Evolutionary conservation across 64 coral and sea anemone species (phyloP).

Genomic region (Dendrophyllia cribrosa): DNA sequence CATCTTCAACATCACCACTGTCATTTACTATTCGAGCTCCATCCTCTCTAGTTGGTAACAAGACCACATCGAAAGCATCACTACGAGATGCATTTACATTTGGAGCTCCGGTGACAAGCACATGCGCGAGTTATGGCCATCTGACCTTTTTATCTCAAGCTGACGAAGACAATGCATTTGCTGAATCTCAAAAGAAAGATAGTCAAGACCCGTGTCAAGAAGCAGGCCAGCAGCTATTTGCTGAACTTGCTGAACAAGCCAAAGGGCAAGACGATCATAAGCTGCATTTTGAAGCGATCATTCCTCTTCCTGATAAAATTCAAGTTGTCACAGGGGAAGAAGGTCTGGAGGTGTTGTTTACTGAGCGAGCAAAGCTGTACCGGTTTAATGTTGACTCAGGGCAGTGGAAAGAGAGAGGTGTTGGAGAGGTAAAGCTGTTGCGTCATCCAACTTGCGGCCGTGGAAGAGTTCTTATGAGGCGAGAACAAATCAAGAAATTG

Average conservation of each 20-base stretch:
- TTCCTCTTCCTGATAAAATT: constrained; percentile 83
- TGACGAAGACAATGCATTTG: neutral
- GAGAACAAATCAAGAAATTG: constrained; percentile 90
- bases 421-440: constrained; percentile 92
- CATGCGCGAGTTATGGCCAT: no score
- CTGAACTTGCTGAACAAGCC: constrained; percentile 15
- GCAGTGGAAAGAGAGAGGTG: constrained; percentile 96
- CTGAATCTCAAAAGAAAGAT: neutral
- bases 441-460: constrained; percentile 64
- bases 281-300: constrained; percentile 85
- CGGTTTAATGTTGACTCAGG: constrained; percentile 72
- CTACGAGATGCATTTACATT: no score
- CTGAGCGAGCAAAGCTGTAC: constrained; percentile 89
- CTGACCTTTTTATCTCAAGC: neutral
- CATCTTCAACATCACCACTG: no score
- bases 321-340: constrained; percentile 87
- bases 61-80: no score
- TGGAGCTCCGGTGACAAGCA: no score
- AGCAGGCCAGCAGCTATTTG: constrained; percentile 86
- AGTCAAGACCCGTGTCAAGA: constrained; percentile 59
- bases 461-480: constrained; percentile 92
- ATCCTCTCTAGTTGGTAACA: no score
- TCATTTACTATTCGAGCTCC: no score
- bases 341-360: constrained; percentile 84
- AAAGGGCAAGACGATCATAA: constrained; percentile 35